Base-by-base conservation (phyloP, 2,888 invertebrate genomes). In the Ligdia adustata region DNA sequence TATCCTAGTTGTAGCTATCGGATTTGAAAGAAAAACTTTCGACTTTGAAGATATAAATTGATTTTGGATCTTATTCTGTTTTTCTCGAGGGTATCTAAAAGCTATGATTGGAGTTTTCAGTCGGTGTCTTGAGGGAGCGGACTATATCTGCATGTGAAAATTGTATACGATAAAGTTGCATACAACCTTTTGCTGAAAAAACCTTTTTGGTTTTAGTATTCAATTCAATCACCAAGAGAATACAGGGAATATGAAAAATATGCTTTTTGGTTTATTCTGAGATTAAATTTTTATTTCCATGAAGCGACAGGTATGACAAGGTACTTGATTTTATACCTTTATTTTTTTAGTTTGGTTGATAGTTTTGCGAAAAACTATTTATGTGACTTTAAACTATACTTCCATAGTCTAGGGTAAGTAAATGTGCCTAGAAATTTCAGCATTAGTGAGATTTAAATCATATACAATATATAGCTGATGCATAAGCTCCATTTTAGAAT, bases 41-140 rank as follows among this genome's bases (percentile, higher is more conserved):
- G 55, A 52, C 56, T 60, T 64, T 61, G 55, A 60, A 62, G 63
- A 64, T 66, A 69, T 70, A 66, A 64, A 62, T 60, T 60, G 64
- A 64, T 59, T 57, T 52, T 55, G 15, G 49, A 48, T 38, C 40
- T 48, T 46, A 39, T 49, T 47, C 43, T 55, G 41, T 52, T 48
- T 48, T 56, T 46, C 33, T 45, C 35, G 14, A 39, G 49, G 57
- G 40, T 44, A 40, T 46, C 32, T 27, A 26, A 9, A 45, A 18
- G 7, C 15, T 22, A 48, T 55, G 57, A 51, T 59, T 52, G 20
- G 31, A 51, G 40, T 45, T 45, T 50, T 31, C 50, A 45, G 42
- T 31, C 26, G 5, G 22, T 28, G 18, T 38, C 44, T 39, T 42
- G 34, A 34, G 42, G 51, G 51, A 33, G 13, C 12, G 16, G 16